Conservation (phyloP, 1,140 invertebrate species). For the Cotesia typhae region DNA sequence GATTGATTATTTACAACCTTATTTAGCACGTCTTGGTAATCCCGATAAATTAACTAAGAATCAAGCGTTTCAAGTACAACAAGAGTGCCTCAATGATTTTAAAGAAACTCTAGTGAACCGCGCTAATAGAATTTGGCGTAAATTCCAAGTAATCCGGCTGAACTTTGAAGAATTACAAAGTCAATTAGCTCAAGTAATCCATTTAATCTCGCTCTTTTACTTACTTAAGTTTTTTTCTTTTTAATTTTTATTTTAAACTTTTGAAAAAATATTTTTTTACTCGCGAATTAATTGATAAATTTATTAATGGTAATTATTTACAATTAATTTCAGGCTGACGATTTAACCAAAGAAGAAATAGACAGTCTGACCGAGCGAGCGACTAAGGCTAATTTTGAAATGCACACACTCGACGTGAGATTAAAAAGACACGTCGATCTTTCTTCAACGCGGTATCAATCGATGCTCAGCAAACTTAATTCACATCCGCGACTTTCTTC, state of each 20-base stretch:
- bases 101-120: slow-evolving; percentile 64
- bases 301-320: no score
- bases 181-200: slow-evolving; percentile 46
- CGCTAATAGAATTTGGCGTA: slow-evolving; percentile 66
- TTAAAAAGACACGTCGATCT: slow-evolving; percentile 58
- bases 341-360: slow-evolving; percentile 58
- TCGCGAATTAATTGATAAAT: not conserved
- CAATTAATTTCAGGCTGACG: slow-evolving; percentile 45
- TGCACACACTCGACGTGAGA: slow-evolving; percentile 62
- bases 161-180: slow-evolving; percentile 44
- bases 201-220: no score
- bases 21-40: slow-evolving; percentile 66
- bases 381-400: slow-evolving; percentile 56
- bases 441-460: slow-evolving; percentile 52
- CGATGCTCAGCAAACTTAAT: slow-evolving; percentile 42
- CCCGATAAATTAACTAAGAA: slow-evolving; percentile 50
- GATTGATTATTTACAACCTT: slow-evolving; percentile 69
- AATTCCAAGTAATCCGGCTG: slow-evolving; percentile 59
- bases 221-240: not conserved
- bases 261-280: not conserved
- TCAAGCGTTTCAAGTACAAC: slow-evolving; percentile 58
- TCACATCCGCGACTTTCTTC: slow-evolving; percentile 31
- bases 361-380: slow-evolving; percentile 56
- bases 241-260: slow-evolving; percentile 14
- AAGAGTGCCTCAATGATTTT: slow-evolving; percentile 68